These are phyloP conservation scores for Lepidurus packardi DNA, from an alignment of 1,140 invertebrate genomes.

Conservation along the genomic window DNA sequence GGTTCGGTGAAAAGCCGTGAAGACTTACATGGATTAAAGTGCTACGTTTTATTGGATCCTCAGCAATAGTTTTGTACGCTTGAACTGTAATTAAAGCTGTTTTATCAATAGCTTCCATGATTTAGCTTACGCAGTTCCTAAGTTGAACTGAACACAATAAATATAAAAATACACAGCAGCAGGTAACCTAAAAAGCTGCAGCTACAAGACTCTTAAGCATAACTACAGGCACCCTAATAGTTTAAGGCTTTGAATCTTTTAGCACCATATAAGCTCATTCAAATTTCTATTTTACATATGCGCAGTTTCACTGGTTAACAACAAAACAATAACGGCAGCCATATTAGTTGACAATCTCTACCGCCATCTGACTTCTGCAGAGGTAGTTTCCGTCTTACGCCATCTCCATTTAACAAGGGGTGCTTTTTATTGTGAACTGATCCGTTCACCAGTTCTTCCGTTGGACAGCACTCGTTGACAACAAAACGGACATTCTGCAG, in stretches of 20 bases:
- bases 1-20: neutral
- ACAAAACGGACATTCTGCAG: too few relatives aligned
- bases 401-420: neutral
- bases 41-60: conserved; percentile 36
- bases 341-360: neutral
- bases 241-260: neutral
- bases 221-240: neutral
- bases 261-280: too few relatives aligned
- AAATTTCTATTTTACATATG: neutral
- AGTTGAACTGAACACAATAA: neutral
- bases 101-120: conserved; percentile 32
- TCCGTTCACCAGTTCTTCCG: too few relatives aligned
- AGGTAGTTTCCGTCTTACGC: too few relatives aligned
- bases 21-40: conserved; percentile 36
- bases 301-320: neutral
- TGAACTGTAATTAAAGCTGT: conserved; percentile 38
- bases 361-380: neutral
- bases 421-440: too few relatives aligned
- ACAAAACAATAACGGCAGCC: neutral
- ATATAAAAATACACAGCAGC: neutral
- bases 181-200: neutral
- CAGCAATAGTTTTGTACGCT: conserved; percentile 37
- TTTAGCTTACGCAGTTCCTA: neutral
- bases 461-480: too few relatives aligned
- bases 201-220: neutral